phyloP scores from a whole-genome alignment of 35 echinoderm and acorn worm genomes.

The Apostichopus parvimensis region DNA sequence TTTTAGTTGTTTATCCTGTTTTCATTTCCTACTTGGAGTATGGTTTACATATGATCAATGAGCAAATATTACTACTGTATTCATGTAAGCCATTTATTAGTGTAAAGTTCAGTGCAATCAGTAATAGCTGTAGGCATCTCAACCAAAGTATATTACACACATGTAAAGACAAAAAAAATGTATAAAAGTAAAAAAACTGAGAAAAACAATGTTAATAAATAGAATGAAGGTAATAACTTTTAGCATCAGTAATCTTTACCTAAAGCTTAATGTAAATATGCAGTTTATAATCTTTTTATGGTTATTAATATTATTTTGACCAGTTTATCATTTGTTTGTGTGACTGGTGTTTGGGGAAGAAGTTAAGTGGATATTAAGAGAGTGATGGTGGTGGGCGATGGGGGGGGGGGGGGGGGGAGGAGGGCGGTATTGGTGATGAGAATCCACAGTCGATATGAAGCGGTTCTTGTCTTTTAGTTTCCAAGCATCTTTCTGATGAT shows the following conservation, averaged over 20 bases:
- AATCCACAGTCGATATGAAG: too few relatives aligned
- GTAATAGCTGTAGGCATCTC: not conserved
- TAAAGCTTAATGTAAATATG: constrained; percentile 5
- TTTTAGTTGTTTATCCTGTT: not conserved
- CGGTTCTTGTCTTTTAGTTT: too few relatives aligned
- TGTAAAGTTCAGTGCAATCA: not conserved
- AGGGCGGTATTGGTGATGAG: too few relatives aligned
- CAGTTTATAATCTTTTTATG: constrained; percentile 15
- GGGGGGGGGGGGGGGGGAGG: too few relatives aligned
- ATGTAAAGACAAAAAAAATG: not conserved
- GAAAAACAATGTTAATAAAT: too few relatives aligned
- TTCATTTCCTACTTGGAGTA: not conserved
- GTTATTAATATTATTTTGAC: not conserved
- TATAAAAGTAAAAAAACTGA: not conserved
- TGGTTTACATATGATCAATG: not conserved
- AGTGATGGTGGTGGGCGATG: not conserved
- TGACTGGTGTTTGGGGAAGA: not conserved
- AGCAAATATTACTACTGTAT: not conserved
- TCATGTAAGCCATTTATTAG: not conserved
- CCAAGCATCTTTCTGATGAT: too few relatives aligned
- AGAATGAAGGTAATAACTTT: not conserved
- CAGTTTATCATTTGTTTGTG: not conserved
- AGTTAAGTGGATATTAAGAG: not conserved
- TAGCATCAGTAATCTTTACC: not conserved
- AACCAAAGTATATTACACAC: not conserved